These are phyloP conservation scores for Selene dorsalis DNA, from an alignment of 2,797 vertebrate species.

Conservation along the genomic window DNA sequence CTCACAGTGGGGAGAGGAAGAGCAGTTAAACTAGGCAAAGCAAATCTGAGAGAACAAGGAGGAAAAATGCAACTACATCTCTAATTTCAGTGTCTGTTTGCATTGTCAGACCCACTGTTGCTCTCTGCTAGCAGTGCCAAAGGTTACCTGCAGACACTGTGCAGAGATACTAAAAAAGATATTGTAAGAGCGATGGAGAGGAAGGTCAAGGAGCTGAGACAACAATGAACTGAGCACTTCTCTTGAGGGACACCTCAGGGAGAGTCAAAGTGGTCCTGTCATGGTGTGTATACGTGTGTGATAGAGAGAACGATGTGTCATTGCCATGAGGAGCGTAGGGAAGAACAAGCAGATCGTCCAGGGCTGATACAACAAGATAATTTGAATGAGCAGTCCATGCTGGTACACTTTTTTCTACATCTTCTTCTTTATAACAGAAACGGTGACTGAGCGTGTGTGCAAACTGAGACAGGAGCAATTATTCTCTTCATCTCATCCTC, in stretches of 20 bases:
- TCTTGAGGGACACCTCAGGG: slow-evolving; percentile 36
- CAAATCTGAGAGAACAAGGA: slow-evolving; percentile 39
- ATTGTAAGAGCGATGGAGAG: slow-evolving; percentile 25
- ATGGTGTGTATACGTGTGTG: slow-evolving; percentile 20
- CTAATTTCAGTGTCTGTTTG: not conserved
- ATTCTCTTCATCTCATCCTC: slow-evolving; percentile 48
- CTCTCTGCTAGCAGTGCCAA: slow-evolving; percentile 4
- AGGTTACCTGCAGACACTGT: slow-evolving; percentile 32
- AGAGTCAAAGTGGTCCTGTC: slow-evolving; percentile 21
- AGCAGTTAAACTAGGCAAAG: slow-evolving; percentile 24
- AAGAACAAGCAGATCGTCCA: slow-evolving; percentile 28
- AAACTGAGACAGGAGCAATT: slow-evolving; percentile 38
- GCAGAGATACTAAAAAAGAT: slow-evolving; percentile 32
- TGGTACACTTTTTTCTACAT: not conserved
- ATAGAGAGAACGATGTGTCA: slow-evolving; percentile 28
- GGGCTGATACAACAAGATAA: slow-evolving; percentile 2
- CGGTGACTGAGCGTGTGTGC: slow-evolving; percentile 25
- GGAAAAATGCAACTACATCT: slow-evolving; percentile 29
- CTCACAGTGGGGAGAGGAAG: slow-evolving; percentile 36
- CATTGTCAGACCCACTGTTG: not conserved
- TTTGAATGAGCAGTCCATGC: slow-evolving; percentile 43
- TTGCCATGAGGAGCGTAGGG: slow-evolving; percentile 10
- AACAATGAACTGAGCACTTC: slow-evolving; percentile 39
- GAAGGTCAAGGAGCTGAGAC: slow-evolving; percentile 34
- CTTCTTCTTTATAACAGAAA: not conserved